Percentiles rank a stretch among this genome's conserved stretches.
phyloP scores from a whole-genome alignment of 2,888 invertebrate genomes.

The Entomobrya proxima region DNA sequence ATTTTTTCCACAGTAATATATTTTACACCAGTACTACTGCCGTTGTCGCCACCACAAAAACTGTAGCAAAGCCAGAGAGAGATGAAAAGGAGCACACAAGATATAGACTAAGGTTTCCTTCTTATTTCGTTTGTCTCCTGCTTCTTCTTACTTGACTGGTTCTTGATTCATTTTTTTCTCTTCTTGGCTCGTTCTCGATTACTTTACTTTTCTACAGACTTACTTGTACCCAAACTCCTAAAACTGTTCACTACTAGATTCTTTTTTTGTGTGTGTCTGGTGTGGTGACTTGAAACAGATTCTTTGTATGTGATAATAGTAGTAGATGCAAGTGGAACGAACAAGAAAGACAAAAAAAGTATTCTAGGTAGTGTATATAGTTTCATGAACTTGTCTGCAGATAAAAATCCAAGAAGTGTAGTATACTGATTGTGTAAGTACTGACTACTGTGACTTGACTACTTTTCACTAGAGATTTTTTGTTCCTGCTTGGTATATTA shows the following conservation, averaged over 20 bases:
- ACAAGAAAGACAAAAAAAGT: no score
- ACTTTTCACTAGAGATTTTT: not conserved
- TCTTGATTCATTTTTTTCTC: not conserved
- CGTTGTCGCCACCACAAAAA: no score
- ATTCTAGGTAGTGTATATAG: no score
- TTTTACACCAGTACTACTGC: no score
- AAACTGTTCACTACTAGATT: not conserved
- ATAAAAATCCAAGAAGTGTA: conserved; percentile 27
- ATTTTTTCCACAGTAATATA: no score
- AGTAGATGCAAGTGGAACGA: no score
- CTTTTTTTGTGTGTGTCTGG: not conserved
- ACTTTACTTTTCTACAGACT: no score
- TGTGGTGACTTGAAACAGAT: conserved; percentile 22
- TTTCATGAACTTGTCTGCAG: not conserved
- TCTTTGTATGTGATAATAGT: not conserved
- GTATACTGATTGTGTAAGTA: no score
- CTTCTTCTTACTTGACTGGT: not conserved
- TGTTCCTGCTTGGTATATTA: not conserved
- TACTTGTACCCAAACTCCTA: not conserved
- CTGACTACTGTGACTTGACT: no score
- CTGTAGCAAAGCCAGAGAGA: no score
- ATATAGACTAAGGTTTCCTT: not conserved
- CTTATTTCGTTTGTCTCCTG: conserved; percentile 10
- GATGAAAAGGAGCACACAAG: not conserved
- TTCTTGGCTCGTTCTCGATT: conserved; percentile 19